Conservation (phyloP, 2,888 invertebrate genomes). For the Diaphora mendica region DNA sequence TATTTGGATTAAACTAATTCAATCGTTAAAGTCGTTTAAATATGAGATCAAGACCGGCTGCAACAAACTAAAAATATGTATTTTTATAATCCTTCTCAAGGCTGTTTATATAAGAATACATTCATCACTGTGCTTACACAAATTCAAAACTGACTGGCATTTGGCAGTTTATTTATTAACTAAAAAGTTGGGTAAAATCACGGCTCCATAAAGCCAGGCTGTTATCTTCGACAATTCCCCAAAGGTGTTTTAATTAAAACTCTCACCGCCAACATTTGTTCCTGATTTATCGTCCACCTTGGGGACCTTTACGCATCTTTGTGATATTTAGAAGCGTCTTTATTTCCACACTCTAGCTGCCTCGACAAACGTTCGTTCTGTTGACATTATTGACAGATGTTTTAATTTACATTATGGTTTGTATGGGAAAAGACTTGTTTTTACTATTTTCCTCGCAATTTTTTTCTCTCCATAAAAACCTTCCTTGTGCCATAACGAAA, state of each 20-base stretch:
- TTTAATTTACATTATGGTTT: no score
- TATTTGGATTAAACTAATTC: no score
- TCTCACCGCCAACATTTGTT: neutral
- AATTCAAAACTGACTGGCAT: neutral
- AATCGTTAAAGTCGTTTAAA: no score
- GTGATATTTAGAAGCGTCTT: neutral
- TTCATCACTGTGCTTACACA: neutral
- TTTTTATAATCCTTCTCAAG: no score
- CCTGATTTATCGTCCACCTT: neutral
- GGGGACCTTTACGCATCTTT: neutral
- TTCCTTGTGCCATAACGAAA: no score
- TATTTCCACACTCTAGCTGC: neutral
- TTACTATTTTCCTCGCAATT: no score
- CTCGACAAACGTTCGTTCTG: no score
- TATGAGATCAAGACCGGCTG: no score
- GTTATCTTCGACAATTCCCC: neutral
- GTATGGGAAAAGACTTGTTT: no score
- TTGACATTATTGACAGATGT: no score
- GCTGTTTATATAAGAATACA: neutral
- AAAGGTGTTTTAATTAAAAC: constrained; percentile 2
- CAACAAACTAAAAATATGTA: no score
- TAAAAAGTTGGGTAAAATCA: neutral
- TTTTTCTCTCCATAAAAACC: no score
- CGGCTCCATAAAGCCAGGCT: neutral
- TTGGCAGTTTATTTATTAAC: neutral